A percentile compares a stretch with the other conserved stretches of the same genome.
phyloP scores from a whole-genome alignment of 2,797 vertebrate species.

The Helarctos malayanus region DNA sequence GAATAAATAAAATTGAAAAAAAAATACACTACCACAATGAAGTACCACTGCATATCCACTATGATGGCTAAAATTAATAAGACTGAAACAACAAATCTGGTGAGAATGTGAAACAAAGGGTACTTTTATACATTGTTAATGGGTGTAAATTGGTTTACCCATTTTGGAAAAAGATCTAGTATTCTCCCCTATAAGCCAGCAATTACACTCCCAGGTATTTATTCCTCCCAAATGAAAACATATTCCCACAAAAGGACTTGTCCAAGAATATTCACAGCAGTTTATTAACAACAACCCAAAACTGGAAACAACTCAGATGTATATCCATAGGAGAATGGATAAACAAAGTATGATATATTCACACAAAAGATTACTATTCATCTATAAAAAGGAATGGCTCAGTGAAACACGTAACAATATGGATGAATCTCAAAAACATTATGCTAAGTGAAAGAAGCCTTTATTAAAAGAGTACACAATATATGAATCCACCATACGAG shows the following conservation, averaged over 20 bases:
- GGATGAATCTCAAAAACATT: constrained; percentile 46
- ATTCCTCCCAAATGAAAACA: not conserved
- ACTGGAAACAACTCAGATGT: not conserved
- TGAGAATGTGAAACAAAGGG: not conserved
- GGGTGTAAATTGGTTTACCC: not conserved
- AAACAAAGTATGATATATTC: not conserved
- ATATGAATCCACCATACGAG: not conserved
- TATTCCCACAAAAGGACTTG: not conserved
- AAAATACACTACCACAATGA: not conserved
- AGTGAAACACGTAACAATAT: not conserved
- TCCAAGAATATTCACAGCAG: not conserved
- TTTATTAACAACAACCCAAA: constrained; percentile 24
- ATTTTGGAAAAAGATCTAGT: not conserved
- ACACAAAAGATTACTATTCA: constrained; percentile 52
- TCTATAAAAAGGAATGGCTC: constrained; percentile 37
- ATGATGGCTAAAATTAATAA: not conserved
- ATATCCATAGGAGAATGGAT: not conserved
- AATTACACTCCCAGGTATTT: not conserved
- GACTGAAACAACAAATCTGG: not conserved
- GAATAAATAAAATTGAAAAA: not conserved
- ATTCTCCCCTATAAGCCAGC: not conserved
- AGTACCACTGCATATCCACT: not conserved
- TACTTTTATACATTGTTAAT: not conserved
- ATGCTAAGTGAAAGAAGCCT: constrained; percentile 15
- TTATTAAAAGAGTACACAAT: not conserved